Evolutionary conservation across 2,113 vertebrate genomes (phyloP), one percentile per base, ranked within the genome.

Genomic region (Chauna torquata): DNA sequence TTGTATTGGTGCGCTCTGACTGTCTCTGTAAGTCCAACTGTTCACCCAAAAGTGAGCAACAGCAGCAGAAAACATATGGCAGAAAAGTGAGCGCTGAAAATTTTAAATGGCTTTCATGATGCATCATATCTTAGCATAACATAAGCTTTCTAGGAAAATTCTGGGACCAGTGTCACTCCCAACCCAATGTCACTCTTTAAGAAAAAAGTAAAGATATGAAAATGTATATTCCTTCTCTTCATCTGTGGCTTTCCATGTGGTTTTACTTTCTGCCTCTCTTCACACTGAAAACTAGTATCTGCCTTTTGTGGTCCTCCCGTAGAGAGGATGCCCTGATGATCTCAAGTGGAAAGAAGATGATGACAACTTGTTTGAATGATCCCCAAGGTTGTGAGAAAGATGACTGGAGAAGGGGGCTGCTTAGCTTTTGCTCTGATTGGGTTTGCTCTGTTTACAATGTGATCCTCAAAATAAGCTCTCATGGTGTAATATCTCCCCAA

Each of bases 401-500:
- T 20, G 68, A 84, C 1, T 32, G 66, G 86, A 50, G 78, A 36
- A 72, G 75, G 58, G 36, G 11, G 12, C 91, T 79, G 83, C 49
- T 57, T 7, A 8, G 52, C 34, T 18, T 88, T 71, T 62, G 64
- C 82, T 70, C 24, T 2, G 30, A 17, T 44, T 79, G 71, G 54
- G 25, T 86, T 87, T 81, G 90, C 64, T 80, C 88, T 86, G 66
- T 59, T 84, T 77, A 58, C 64, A 84, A 0, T 18, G 61, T 59
- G 82, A 86, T 90, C 76, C 76, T 92, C 94, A 25, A 49, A 93
- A 23, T 3, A n/a, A 93, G 10, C 54, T 83, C 57, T 87, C 77
- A 2, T 2, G 28, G 18, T 91, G 69, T 27, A 92, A 86, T 90
- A 93, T 88, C 94, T 97, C 95, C 96, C 91, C 92, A 38, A 96